Conservation (phyloP, 2,113 vertebrate species). For the Pandion haliaetus region DNA sequence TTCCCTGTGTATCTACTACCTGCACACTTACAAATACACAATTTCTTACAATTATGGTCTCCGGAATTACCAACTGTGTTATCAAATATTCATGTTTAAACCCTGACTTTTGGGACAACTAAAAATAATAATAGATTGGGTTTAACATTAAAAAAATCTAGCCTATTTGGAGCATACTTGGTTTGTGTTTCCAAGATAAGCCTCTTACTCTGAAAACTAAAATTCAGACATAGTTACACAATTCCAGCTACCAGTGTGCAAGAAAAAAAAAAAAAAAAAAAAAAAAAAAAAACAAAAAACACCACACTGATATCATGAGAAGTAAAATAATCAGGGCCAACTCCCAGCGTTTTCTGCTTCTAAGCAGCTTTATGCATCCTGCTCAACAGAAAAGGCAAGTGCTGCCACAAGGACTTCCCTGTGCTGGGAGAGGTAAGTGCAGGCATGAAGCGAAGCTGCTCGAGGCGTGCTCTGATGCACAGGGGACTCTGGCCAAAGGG, state of each 20-base stretch:
- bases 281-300: background rate
- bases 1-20: background rate
- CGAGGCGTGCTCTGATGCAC: fast-evolving
- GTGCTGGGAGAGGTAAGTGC: background rate
- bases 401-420: background rate
- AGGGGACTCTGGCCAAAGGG: background rate
- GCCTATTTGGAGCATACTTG: background rate
- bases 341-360: background rate
- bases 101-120: background rate
- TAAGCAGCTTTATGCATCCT: background rate
- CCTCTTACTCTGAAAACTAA: background rate
- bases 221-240: background rate
- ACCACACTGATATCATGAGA: background rate
- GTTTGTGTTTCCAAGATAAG: background rate
- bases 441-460: fast-evolving
- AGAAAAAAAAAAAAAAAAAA: background rate
- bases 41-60: background rate
- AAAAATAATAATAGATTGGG: background rate
- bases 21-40: background rate
- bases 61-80: background rate
- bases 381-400: background rate
- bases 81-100: background rate
- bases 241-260: background rate
- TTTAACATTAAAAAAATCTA: background rate
- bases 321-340: background rate